A percentile compares a stretch with the other conserved stretches of the same genome.
These are phyloP conservation scores for Bruchidius siliquastri DNA, from an alignment of 2,888 invertebrate genomes.

Conservation along the genomic window DNA sequence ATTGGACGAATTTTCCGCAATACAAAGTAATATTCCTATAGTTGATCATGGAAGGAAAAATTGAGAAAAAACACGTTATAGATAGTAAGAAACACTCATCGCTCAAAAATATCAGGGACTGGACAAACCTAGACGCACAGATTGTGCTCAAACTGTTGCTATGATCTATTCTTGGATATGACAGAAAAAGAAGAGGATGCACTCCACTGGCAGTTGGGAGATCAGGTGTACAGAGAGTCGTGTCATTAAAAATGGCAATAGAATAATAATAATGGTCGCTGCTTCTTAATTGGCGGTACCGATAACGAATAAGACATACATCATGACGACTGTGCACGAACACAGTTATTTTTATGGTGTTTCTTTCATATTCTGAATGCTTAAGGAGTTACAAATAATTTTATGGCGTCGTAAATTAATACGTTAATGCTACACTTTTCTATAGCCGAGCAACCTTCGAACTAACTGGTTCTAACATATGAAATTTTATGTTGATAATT, in stretches of 20 bases:
- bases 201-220: neutral
- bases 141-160: too few relatives aligned
- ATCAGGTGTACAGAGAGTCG: neutral
- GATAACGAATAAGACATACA: neutral
- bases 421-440: neutral
- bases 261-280: neutral
- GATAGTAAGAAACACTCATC: too few relatives aligned
- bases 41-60: too few relatives aligned
- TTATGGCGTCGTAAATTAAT: neutral
- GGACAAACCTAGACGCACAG: too few relatives aligned
- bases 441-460: neutral
- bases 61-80: too few relatives aligned
- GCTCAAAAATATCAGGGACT: too few relatives aligned
- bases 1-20: too few relatives aligned
- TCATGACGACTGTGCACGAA: neutral
- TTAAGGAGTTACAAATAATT: neutral
- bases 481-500: neutral
- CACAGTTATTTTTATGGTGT: neutral
- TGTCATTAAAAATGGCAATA: neutral
- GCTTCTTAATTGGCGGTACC: neutral
- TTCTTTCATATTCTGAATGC: neutral
- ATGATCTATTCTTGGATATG: too few relatives aligned
- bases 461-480: neutral
- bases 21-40: too few relatives aligned
- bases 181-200: too few relatives aligned